A percentile compares a stretch with the other conserved stretches of the same genome.
Evolutionary conservation across 2,888 invertebrate species (phyloP).

Genomic region (Andricus curvator): DNA sequence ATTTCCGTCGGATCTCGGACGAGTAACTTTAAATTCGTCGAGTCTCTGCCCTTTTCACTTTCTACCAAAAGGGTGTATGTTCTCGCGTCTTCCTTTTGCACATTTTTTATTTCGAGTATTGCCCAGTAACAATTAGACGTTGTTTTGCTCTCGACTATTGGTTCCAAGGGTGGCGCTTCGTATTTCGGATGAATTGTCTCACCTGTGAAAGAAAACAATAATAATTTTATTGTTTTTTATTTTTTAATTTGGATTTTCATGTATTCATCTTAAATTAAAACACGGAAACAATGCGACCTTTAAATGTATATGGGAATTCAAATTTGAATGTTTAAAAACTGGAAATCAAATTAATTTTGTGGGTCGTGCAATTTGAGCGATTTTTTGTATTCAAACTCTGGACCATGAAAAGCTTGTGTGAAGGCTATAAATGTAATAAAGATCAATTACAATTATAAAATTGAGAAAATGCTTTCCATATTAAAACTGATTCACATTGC

Average conservation of each 20-base stretch:
- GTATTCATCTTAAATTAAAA: too few species aligned
- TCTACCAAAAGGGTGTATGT: conserved; percentile 93
- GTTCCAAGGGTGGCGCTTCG: conserved; percentile 73
- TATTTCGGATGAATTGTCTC: conserved; percentile 74
- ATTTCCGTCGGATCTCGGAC: conserved; percentile 74
- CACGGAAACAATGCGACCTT: too few species aligned
- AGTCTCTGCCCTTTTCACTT: conserved; percentile 91
- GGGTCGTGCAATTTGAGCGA: too few species aligned
- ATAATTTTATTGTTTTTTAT: not conserved
- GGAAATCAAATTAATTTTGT: too few species aligned
- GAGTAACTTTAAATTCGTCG: conserved; percentile 70
- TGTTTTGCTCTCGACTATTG: conserved; percentile 72
- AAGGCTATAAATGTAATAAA: too few species aligned
- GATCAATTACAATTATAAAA: too few species aligned
- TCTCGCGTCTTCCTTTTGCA: conserved; percentile 89
- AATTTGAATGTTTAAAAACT: too few species aligned
- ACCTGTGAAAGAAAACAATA: conserved; percentile 59
- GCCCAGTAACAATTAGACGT: conserved; percentile 88
- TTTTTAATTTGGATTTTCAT: not conserved
- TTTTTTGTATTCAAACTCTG: too few species aligned
- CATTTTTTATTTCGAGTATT: conserved; percentile 86
- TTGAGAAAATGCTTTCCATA: too few species aligned
- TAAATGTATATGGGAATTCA: too few species aligned
- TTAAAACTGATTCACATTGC: too few species aligned
- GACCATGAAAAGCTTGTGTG: too few species aligned